These are phyloP conservation scores for Barbus barbus DNA, from an alignment of 2,113 vertebrate genomes.

Conservation along the genomic window DNA sequence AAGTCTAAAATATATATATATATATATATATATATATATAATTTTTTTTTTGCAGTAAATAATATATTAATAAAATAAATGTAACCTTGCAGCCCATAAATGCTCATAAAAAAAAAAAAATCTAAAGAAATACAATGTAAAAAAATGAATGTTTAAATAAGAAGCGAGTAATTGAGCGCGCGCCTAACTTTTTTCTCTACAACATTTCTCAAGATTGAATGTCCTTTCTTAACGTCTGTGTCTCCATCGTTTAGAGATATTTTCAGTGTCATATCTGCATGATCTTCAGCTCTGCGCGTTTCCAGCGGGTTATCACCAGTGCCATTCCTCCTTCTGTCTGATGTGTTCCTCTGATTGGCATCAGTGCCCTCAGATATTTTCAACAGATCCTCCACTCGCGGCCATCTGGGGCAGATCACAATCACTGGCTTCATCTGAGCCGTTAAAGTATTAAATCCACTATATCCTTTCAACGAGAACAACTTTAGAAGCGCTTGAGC, in stretches of 20 bases:
- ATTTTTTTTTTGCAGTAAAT: too few species aligned
- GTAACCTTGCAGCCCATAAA: too few species aligned
- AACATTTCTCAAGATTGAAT: conserved; percentile 54
- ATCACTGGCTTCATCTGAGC: conserved; percentile 84
- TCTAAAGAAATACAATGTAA: neutral
- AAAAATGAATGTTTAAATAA: neutral
- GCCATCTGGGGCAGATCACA: conserved; percentile 91
- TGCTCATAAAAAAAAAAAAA: too few species aligned
- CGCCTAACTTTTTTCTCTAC: neutral
- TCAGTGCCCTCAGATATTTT: conserved; percentile 87
- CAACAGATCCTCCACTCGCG: conserved; percentile 85
- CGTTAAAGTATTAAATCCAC: conserved; percentile 80
- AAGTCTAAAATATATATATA: too few species aligned
- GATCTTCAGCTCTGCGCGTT: conserved; percentile 74
- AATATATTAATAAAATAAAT: too few species aligned
- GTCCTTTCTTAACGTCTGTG: conserved; percentile 72
- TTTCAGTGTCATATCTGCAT: conserved; percentile 77
- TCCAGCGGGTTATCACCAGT: conserved; percentile 88
- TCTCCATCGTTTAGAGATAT: conserved; percentile 73
- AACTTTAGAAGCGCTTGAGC: conserved; percentile 64
- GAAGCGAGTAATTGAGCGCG: neutral
- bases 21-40: too few species aligned
- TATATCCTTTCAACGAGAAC: conserved; percentile 64
- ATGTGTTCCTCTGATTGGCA: conserved; percentile 87
- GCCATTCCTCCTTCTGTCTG: conserved; percentile 82